phyloP scores from a whole-genome alignment of 2,797 vertebrate genomes.

The Siniperca scherzeri region DNA sequence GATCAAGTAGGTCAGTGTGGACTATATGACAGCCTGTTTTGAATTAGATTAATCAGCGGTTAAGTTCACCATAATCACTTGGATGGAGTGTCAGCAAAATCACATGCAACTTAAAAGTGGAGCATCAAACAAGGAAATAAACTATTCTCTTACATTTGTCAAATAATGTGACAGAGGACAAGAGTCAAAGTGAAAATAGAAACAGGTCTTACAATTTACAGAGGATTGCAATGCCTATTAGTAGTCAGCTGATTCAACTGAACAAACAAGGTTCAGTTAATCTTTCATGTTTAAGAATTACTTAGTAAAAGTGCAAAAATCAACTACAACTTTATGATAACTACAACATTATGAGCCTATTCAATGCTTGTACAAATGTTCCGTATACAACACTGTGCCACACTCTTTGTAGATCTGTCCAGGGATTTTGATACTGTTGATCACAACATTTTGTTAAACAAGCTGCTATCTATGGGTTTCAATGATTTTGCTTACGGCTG shows the following conservation, averaged over 20 bases:
- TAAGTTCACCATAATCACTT: background rate
- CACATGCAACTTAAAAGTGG: background rate
- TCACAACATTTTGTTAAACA: background rate
- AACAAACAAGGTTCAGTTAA: background rate
- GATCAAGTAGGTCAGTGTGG: slow-evolving; percentile 8
- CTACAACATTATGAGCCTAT: background rate
- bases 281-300: background rate
- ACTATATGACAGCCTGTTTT: background rate
- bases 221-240: background rate
- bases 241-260: background rate
- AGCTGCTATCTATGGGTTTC: background rate
- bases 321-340: background rate
- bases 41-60: background rate
- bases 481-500: background rate
- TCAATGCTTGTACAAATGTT: background rate
- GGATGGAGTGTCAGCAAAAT: background rate
- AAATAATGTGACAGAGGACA: background rate
- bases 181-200: background rate
- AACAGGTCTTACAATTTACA: background rate
- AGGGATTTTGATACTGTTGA: background rate
- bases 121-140: background rate
- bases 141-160: background rate
- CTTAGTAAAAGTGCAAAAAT: background rate
- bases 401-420: background rate
- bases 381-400: background rate